These are phyloP conservation scores for Ctenosaura bakeri DNA, from an alignment of 2,797 vertebrate genomes.

Conservation along the genomic window DNA sequence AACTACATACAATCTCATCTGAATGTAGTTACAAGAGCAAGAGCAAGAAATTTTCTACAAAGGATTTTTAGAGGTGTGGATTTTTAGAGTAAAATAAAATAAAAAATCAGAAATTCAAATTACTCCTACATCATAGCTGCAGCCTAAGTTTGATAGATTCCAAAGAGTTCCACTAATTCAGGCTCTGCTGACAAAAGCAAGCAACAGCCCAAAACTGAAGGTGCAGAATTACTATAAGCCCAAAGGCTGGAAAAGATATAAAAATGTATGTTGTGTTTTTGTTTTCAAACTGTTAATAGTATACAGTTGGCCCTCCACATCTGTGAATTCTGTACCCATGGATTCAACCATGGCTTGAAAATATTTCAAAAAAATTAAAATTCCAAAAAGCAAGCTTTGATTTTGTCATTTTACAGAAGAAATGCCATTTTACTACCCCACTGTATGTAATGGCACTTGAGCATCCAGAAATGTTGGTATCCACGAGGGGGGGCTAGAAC, in stretches of 20 bases:
- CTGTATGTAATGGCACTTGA: too few species aligned
- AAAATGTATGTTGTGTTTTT: neutral
- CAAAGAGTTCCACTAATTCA: neutral
- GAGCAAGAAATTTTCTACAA: neutral
- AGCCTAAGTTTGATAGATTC: neutral
- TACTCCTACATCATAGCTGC: too few species aligned
- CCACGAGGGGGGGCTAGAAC: too few species aligned
- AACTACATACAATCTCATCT: neutral
- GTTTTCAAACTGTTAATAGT: neutral
- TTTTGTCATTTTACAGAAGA: too few species aligned
- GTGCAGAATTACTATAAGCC: neutral
- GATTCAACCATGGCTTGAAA: too few species aligned
- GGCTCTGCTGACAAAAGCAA: neutral
- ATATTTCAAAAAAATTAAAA: too few species aligned
- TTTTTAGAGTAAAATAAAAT: neutral
- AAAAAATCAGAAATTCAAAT: neutral
- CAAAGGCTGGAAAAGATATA: neutral
- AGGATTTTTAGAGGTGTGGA: neutral
- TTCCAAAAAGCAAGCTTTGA: too few species aligned
- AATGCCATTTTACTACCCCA: too few species aligned
- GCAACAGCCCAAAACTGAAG: neutral
- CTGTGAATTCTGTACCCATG: too few species aligned
- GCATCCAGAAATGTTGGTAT: too few species aligned
- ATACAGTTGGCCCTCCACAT: too few species aligned
- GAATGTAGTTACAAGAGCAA: neutral